Evolutionary conservation across 1,140 invertebrate genomes (phyloP).

Genomic region (Steinernema feltiae): DNA sequence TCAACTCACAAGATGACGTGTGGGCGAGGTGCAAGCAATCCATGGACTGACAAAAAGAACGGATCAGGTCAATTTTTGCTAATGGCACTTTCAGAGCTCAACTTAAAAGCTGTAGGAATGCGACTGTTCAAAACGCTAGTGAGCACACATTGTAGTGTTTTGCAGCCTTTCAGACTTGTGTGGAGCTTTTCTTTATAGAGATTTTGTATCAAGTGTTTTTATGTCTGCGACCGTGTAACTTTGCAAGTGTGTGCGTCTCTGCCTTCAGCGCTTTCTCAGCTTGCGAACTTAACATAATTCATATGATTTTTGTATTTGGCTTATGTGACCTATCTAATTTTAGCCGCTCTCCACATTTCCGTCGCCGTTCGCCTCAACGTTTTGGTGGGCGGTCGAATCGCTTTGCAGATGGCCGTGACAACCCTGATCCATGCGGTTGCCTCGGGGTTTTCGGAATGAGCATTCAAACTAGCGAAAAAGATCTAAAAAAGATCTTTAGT

Average conservation of each 20-base stretch:
- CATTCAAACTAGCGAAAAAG: slow-evolving; percentile 27
- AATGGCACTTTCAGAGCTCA: not conserved
- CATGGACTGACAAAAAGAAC: no score
- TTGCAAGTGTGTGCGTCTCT: no score
- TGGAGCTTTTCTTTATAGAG: no score
- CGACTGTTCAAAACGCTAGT: not conserved
- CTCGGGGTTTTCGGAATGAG: slow-evolving; percentile 32
- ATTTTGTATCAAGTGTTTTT: no score
- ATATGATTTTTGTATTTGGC: not conserved
- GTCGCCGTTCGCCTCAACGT: not conserved
- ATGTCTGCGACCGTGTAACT: no score
- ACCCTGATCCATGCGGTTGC: slow-evolving; percentile 24
- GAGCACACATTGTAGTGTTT: no score
- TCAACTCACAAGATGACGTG: no score
- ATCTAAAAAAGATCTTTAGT: slow-evolving; percentile 25
- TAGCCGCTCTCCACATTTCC: not conserved
- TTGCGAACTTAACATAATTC: no score
- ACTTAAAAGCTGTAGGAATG: not conserved
- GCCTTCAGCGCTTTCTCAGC: no score
- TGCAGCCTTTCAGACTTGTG: no score
- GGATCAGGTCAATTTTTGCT: not conserved
- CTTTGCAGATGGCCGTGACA: slow-evolving; percentile 25
- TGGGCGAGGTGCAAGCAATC: no score
- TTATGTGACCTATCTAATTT: not conserved
- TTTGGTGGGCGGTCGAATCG: not conserved